Base-by-base conservation (phyloP, 1,140 invertebrate species). In the Zaprionus taronus region DNA sequence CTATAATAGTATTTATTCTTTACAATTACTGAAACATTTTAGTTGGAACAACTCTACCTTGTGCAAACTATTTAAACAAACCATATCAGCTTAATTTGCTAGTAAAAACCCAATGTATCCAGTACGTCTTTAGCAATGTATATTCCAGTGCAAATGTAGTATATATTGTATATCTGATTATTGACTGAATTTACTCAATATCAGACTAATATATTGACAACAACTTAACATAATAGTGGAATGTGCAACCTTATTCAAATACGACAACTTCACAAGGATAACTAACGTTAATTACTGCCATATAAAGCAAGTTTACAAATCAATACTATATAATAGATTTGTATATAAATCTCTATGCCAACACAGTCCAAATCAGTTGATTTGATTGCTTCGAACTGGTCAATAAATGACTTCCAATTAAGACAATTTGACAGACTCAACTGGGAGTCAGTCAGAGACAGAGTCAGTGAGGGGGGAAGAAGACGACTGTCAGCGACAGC, bases 401-500 rank as follows among this genome's bases (percentile, higher is more conserved):
- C 79, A 84, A 90, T 85, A 84, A 89, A 89, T 83, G 85, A 90
- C 82, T 82, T 90, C 73, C 85, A 90, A 90, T 90, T 90, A 91
- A 90, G 82, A 91, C 78, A 80, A 90, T 90, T 90, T 90, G 86
- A 90, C 73, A 73, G 64, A 80, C 77, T 85, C 64, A 75, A 73
- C 78, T 49, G 38, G n/a, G 14, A 38, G 36, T 34, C 31, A 31
- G 28, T 31, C 28, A 31, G 28, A 11, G 31, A 31, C 9, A 2
- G 2, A 4, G 31, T 9, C 28, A n/a, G n/a, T n/a, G n/a, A n/a
- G n/a, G n/a, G 31, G 31, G 15, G 41, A 15, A 5, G 4, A 12
- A 51, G 20, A 64, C 72, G 66, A 65, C 85, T 90, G 85, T 90
- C 85, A 90, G 28, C 73, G 51, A 47, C 84, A 89, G 81, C 69